phyloP scores from a whole-genome alignment of 1,140 invertebrate species.

The Drosophila ohnishii region DNA sequence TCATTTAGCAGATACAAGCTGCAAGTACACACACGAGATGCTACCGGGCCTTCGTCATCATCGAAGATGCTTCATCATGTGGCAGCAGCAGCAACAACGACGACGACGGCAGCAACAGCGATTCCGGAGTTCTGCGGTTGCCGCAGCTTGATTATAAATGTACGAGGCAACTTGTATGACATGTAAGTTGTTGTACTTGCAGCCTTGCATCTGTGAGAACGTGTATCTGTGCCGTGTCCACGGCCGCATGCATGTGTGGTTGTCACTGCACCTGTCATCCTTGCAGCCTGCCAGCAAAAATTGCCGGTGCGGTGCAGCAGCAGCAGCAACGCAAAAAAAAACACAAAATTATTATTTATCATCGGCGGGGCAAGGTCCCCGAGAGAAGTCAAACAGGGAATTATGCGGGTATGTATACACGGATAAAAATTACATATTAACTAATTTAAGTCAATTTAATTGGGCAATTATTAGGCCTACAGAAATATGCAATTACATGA shows the following conservation, averaged over 20 bases:
- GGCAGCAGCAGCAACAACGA: slow-evolving; percentile 22
- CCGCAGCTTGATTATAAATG: slow-evolving; percentile 77
- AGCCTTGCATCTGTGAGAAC: slow-evolving; percentile 41
- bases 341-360: slow-evolving; percentile 77
- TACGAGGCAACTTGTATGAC: slow-evolving; percentile 70
- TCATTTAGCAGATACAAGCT: slow-evolving; percentile 75
- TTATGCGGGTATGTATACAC: slow-evolving; percentile 33
- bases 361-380: slow-evolving; percentile 44
- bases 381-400: slow-evolving; percentile 46
- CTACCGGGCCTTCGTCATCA: slow-evolving; percentile 54
- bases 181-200: slow-evolving; percentile 63
- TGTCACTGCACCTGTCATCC: slow-evolving; percentile 79
- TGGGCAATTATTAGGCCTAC: neutral
- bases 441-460: neutral
- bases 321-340: slow-evolving; percentile 1
- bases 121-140: slow-evolving; percentile 52
- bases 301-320: slow-evolving; percentile 19
- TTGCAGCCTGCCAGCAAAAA: slow-evolving; percentile 54
- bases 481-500: neutral
- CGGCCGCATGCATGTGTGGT: slow-evolving; percentile 57
- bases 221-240: slow-evolving; percentile 23
- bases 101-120: slow-evolving; percentile 16
- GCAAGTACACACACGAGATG: slow-evolving; percentile 46
- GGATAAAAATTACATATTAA: neutral
- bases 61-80: slow-evolving; percentile 77